Conservation (phyloP, 2,113 vertebrate species). For the Cavia porcellus region DNA sequence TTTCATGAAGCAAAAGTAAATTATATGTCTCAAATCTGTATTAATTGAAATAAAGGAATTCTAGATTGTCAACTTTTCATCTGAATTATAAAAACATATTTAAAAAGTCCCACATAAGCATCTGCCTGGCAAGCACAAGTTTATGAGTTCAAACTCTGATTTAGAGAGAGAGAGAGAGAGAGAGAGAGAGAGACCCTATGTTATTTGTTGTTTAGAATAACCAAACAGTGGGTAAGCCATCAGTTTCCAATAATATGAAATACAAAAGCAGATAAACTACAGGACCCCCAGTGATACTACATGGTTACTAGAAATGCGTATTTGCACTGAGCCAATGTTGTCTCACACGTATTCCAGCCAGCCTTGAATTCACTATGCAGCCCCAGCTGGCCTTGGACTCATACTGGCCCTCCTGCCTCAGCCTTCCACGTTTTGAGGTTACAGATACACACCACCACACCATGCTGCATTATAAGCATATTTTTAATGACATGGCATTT, state of each 20-base stretch:
- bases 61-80: neutral
- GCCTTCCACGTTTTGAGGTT: neutral
- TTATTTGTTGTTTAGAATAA: neutral
- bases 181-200: too few relatives aligned
- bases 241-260: neutral
- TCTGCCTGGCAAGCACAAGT: too few relatives aligned
- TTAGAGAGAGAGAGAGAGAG: too few relatives aligned
- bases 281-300: neutral
- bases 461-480: neutral
- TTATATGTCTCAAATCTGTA: neutral
- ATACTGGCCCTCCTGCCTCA: neutral
- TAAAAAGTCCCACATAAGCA: neutral
- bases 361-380: neutral
- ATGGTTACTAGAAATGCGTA: neutral
- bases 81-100: neutral
- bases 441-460: neutral
- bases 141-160: too few relatives aligned
- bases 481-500: neutral
- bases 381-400: neutral
- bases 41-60: neutral
- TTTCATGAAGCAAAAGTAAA: neutral
- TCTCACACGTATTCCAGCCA: neutral
- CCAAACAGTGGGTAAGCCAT: neutral
- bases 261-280: neutral
- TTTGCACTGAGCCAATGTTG: neutral